Percentiles rank a stretch among this genome's conserved stretches.
These are phyloP conservation scores for Cerastis rubricosa DNA, from an alignment of 2,888 invertebrate species.

Conservation along the genomic window DNA sequence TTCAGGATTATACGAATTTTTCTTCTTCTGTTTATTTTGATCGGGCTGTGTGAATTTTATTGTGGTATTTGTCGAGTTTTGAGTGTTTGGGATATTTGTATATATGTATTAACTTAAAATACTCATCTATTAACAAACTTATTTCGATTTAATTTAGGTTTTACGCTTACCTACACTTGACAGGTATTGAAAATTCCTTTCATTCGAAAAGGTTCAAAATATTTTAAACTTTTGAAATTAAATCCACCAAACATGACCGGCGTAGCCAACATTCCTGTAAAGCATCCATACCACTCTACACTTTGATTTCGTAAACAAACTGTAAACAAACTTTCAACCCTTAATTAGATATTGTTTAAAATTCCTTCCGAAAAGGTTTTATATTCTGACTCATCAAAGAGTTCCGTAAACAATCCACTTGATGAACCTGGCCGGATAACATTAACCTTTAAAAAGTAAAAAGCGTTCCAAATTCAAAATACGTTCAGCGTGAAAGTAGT, in stretches of 20 bases:
- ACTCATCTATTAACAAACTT: background rate
- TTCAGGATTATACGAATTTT: constrained; percentile 41
- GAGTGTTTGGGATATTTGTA: constrained; percentile 2
- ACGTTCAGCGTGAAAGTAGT: constrained; percentile 84
- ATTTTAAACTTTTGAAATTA: constrained; percentile 5
- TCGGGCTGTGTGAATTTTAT: constrained; percentile 31
- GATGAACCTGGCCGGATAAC: constrained; percentile 67
- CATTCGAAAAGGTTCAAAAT: background rate
- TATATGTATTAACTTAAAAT: too few relatives aligned
- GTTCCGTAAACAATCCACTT: constrained; percentile 60
- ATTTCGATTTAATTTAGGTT: background rate
- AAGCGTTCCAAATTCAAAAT: constrained; percentile 73
- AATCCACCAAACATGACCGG: background rate
- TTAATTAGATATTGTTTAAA: constrained; percentile 48
- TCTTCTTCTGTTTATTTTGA: constrained; percentile 30
- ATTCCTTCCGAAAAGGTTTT: constrained; percentile 38
- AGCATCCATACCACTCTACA: background rate
- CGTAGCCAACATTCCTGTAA: constrained; percentile 8
- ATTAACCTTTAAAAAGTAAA: constrained; percentile 69
- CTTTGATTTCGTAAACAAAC: constrained; percentile 35
- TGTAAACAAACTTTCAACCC: constrained; percentile 25
- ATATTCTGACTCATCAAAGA: constrained; percentile 58
- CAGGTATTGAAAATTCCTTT: background rate
- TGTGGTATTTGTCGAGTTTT: constrained; percentile 28
- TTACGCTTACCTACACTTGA: background rate